Base-by-base conservation (phyloP, 2,113 vertebrate genomes). In the Leuciscus idus region DNA sequence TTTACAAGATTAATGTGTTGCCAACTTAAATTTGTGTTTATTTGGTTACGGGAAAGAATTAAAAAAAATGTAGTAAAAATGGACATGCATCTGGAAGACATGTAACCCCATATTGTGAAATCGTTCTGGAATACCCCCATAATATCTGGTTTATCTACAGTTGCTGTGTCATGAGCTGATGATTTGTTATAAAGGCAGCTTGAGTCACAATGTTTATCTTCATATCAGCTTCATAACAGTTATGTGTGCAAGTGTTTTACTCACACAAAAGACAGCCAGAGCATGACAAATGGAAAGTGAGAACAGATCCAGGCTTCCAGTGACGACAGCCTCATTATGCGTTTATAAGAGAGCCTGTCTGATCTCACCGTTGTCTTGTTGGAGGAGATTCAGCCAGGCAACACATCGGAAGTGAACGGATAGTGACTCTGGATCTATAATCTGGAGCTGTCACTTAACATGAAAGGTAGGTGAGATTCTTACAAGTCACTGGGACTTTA, bases 301-400 rank as follows among this genome's bases (percentile, higher is more conserved):
- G 76, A 84, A 76, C 80, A 66, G 81, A 43, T 64, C 64, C 26
- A 74, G 66, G 48, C 73, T 50, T 59, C 64, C 72, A 72, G 86
- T 90, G 87, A 90, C 77, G 90, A 84, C 87, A 87, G 85, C 83
- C 74, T 84, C 70, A 13, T 55, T 79, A 80, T 72, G 73, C 64
- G 30, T n/a, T 39, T 89, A 92, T 92, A 92, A 92, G 86, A 87
- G 26, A 15, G 19, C 57, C 10, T 89, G 78, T 80, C 78, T 76
- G 75, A 50, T 23, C 62, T 62, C 48, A 57, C 26, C n/a, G 64
- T n/a, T 36, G 23, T 80, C 39, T 78, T 88, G 33, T 66, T 21
- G 52, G 76, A 81, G 57, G 52, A 43, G 87, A 76, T 79, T 82
- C 77, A 70, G 23, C 68, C 80, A 75, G 33, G 50, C 83, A 83